Conservation (phyloP, 2,888 invertebrate species). For the Euphydryas editha region DNA sequence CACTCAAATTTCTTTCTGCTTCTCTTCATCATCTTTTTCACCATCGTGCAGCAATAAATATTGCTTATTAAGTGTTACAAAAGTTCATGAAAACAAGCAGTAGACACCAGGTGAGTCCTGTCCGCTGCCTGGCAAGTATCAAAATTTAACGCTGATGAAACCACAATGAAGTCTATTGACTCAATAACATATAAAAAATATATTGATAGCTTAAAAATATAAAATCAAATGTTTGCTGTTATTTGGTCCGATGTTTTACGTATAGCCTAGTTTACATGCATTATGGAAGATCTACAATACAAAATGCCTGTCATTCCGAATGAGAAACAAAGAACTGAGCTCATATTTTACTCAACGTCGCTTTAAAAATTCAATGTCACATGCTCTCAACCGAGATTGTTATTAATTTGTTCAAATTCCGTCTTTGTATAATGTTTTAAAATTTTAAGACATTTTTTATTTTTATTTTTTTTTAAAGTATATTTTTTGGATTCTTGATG, state of each 20-base stretch:
- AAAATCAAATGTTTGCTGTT: conserved; percentile 22
- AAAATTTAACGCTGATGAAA: too few relatives aligned
- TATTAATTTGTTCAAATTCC: conserved; percentile 3
- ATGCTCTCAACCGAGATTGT: conserved; percentile 7
- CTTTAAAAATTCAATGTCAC: conserved; percentile 8
- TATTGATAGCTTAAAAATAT: neutral
- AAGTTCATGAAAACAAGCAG: too few relatives aligned
- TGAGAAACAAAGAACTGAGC: conserved; percentile 30
- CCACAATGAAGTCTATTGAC: too few relatives aligned
- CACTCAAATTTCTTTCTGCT: too few relatives aligned
- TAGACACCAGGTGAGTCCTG: too few relatives aligned
- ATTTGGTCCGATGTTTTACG: conserved; percentile 23
- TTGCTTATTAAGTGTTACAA: too few relatives aligned
- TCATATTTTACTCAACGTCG: conserved; percentile 19
- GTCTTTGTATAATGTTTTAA: neutral
- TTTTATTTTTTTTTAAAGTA: neutral
- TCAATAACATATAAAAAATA: too few relatives aligned
- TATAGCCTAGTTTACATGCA: conserved; percentile 18
- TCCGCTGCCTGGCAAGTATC: too few relatives aligned
- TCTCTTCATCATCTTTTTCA: too few relatives aligned
- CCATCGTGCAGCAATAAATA: too few relatives aligned
- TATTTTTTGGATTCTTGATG: too few relatives aligned
- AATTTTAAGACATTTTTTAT: neutral
- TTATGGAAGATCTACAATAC: conserved; percentile 21
- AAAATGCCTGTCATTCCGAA: conserved; percentile 31